Evolutionary conservation across 1,140 invertebrate species (phyloP), one percentile per base, ranked within the genome.

Genomic region (Calosoma granatense): DNA sequence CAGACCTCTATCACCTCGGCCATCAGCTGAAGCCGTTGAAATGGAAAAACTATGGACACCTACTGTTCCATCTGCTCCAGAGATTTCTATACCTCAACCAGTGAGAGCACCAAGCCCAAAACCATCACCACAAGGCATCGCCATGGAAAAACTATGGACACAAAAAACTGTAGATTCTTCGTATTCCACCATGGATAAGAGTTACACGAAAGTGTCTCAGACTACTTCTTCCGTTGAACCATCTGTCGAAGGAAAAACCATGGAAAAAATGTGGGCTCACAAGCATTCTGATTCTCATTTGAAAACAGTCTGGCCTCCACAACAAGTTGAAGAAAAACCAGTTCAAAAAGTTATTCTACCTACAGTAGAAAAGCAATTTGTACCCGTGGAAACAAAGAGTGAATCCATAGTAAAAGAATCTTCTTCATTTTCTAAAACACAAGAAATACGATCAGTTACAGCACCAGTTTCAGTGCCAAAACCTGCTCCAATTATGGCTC

Each of bases 141-240:
- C 75, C 6, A 83, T 84, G 81, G 81, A 84, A 56, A 83, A 81
- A 65, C 66, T 81, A 0, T 83, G 82, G 81, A 69, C 73, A 1
- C 15, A 59, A 66, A 52, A 67, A 66, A 51, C 65, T 56, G 51
- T 36, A 15, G n/a, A n/a, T n/a, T n/a, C n/a, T n/a, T 65, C 63
- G 30, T 69, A 64, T 47, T 62, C 63, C 0, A 19, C 56, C 9
- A 53, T 39, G 6, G 63, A 63, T 41, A 61, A 60, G 57, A 57
- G 22, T 51, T 59, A 56, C 14, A 57, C 56, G 15, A 58, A 59
- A 57, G 61, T 61, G 1, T 53, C 60, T 1, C 61, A 61, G n/a
- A 55, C 60, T 17, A 20, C 59, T 43, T 64, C 62, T 2, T 54
- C 30, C 53, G 26, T 39, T 3, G 64, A 65, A 58, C 77, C 78